These are phyloP conservation scores for Pterostichus madidus DNA, from an alignment of 2,888 invertebrate species.

Conservation along the genomic window DNA sequence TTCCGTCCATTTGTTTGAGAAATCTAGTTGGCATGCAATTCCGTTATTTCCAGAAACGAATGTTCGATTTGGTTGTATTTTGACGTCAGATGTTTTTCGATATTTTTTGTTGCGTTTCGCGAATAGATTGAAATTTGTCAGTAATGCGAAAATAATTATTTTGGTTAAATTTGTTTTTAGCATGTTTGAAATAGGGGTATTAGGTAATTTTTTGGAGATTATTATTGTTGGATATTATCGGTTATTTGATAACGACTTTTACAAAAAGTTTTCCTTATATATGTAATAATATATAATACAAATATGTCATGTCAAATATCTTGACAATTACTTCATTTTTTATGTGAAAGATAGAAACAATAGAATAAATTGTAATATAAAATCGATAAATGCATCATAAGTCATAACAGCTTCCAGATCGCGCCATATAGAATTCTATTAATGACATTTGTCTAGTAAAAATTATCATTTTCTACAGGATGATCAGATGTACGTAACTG, in stretches of 20 bases:
- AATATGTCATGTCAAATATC: too few relatives aligned
- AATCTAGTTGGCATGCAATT: conserved; percentile 6
- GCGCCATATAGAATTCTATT: too few relatives aligned
- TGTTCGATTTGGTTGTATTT: conserved; percentile 32
- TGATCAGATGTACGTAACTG: too few relatives aligned
- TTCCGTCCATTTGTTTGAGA: background rate
- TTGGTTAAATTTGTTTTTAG: conserved; percentile 26
- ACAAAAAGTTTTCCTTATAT: background rate
- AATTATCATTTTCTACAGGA: too few relatives aligned
- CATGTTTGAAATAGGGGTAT: background rate
- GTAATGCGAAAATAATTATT: conserved; percentile 29
- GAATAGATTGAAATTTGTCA: background rate
- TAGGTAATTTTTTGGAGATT: background rate
- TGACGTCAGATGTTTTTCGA: conserved; percentile 18
- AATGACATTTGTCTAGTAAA: too few relatives aligned
- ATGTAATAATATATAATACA: background rate
- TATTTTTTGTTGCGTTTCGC: background rate
- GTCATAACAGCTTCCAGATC: too few relatives aligned
- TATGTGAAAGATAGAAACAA: too few relatives aligned
- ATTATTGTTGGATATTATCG: background rate
- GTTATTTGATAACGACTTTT: background rate
- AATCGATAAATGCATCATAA: too few relatives aligned
- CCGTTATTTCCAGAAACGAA: conserved; percentile 11
- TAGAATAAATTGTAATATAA: too few relatives aligned
- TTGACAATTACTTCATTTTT: too few relatives aligned